Percentiles rank a stretch among this genome's conserved stretches.
phyloP scores from a whole-genome alignment of 2,888 invertebrate species.

The Nysson spinosus region DNA sequence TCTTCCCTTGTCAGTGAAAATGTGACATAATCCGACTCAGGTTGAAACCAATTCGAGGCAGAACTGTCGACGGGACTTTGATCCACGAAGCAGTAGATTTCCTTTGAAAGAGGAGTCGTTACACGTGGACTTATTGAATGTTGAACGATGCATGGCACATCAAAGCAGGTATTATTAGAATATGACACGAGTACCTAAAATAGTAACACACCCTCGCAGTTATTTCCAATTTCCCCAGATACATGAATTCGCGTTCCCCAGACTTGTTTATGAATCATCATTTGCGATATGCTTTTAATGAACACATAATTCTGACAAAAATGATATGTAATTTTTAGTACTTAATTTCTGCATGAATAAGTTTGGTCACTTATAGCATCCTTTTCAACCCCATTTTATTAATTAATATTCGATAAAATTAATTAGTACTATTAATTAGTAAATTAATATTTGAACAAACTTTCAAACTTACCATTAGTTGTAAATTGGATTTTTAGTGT shows the following conservation, averaged over 20 bases:
- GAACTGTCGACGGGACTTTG: neutral
- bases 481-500: too few relatives aligned
- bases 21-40: constrained; percentile 7
- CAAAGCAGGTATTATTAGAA: constrained; percentile 72
- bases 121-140: constrained; percentile 68
- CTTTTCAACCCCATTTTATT: too few relatives aligned
- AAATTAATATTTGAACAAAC: too few relatives aligned
- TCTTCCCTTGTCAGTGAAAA: constrained; percentile 1
- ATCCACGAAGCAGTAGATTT: constrained; percentile 3
- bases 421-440: too few relatives aligned
- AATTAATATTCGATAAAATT: too few relatives aligned
- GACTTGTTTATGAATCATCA: constrained; percentile 16
- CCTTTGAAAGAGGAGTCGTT: constrained; percentile 60
- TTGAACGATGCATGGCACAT: constrained; percentile 68
- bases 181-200: constrained; percentile 56
- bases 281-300: constrained; percentile 5
- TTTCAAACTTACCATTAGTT: too few relatives aligned
- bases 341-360: too few relatives aligned
- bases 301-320: too few relatives aligned
- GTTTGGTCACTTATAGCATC: too few relatives aligned
- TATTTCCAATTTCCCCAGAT: constrained; percentile 40
- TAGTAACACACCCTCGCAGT: constrained; percentile 62
- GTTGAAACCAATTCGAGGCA: constrained; percentile 13
- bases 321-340: too few relatives aligned
- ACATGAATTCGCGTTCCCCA: constrained; percentile 24